Conservation (phyloP, 2,797 vertebrate species). For the Tachyglossus aculeatus region DNA sequence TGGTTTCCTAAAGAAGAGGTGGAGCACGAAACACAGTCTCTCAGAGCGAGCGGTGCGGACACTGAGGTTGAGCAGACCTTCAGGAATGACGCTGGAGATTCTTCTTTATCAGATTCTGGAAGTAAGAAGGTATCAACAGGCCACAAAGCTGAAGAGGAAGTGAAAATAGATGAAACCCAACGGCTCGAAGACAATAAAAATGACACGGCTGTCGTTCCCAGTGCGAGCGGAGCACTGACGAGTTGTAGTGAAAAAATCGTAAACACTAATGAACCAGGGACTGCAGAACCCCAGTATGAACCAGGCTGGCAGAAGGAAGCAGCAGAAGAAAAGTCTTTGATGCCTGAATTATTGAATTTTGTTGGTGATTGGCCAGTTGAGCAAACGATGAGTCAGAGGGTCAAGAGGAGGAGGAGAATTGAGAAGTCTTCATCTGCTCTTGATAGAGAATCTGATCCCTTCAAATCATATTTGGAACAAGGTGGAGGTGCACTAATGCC, state of each 20-base stretch:
- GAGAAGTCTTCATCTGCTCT: slow-evolving; percentile 54
- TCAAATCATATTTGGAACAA: slow-evolving; percentile 20
- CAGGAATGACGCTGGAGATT: slow-evolving; percentile 19
- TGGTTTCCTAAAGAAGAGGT: slow-evolving; percentile 20
- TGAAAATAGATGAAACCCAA: not conserved
- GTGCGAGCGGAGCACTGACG: not conserved
- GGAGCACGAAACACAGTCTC: slow-evolving; percentile 49
- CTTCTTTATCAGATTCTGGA: slow-evolving; percentile 36
- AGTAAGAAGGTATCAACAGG: slow-evolving; percentile 29
- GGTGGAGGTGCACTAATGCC: slow-evolving; percentile 6
- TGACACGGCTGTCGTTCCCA: not conserved
- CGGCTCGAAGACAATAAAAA: slow-evolving; percentile 11
- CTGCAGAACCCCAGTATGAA: slow-evolving; percentile 38
- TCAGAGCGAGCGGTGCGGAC: slow-evolving; percentile 23
- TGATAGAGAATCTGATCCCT: slow-evolving; percentile 36
- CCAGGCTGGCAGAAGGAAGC: too few relatives aligned
- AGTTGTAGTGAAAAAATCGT: slow-evolving; percentile 20
- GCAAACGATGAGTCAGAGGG: slow-evolving; percentile 82
- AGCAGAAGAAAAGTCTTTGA: slow-evolving; percentile 28
- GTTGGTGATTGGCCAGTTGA: slow-evolving; percentile 90
- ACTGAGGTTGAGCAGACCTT: slow-evolving; percentile 11
- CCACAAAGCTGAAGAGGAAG: slow-evolving; percentile 44
- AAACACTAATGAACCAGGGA: slow-evolving; percentile 2
- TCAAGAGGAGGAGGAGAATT: slow-evolving; percentile 69
- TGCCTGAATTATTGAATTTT: slow-evolving; percentile 77